Conservation (phyloP, 1,140 invertebrate genomes). For the Mylabris phalerata region DNA sequence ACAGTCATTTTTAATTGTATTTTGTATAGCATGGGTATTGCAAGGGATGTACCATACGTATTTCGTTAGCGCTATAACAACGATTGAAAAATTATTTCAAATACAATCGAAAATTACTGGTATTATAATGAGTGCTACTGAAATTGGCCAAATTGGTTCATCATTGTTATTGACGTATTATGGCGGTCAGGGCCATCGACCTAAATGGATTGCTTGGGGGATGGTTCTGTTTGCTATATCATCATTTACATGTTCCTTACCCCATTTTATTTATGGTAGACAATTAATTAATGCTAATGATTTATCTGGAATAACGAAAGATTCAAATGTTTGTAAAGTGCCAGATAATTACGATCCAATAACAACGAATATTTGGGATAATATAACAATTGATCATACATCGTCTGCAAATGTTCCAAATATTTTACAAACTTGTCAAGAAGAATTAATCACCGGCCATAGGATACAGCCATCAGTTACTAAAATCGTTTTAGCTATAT, state of each 20-base stretch:
- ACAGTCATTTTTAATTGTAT: slow-evolving; percentile 79
- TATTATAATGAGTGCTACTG: slow-evolving; percentile 86
- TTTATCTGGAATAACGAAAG: slow-evolving; percentile 37
- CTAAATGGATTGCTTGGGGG: slow-evolving; percentile 93
- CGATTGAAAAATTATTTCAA: slow-evolving; percentile 93
- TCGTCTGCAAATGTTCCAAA: slow-evolving; percentile 25
- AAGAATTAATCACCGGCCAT: slow-evolving; percentile 52
- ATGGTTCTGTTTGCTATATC: slow-evolving; percentile 85
- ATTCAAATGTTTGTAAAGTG: slow-evolving; percentile 35
- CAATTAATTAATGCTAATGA: slow-evolving; percentile 61
- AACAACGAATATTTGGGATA: slow-evolving; percentile 6
- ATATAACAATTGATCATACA: not conserved
- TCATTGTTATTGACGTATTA: slow-evolving; percentile 87
- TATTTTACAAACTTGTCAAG: slow-evolving; percentile 47
- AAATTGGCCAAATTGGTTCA: slow-evolving; percentile 89
- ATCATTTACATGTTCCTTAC: slow-evolving; percentile 78
- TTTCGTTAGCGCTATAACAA: slow-evolving; percentile 93
- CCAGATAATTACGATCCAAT: slow-evolving; percentile 12
- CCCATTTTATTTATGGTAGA: slow-evolving; percentile 73
- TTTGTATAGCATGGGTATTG: slow-evolving; percentile 81
- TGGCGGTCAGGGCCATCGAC: slow-evolving; percentile 87
- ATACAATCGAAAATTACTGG: slow-evolving; percentile 93
- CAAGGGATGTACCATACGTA: slow-evolving; percentile 95
- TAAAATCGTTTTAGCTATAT: slow-evolving; percentile 72
- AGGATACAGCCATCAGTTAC: slow-evolving; percentile 67